These are phyloP conservation scores for Hippocampus zosterae DNA, from an alignment of 2,113 vertebrate genomes.

Conservation along the genomic window DNA sequence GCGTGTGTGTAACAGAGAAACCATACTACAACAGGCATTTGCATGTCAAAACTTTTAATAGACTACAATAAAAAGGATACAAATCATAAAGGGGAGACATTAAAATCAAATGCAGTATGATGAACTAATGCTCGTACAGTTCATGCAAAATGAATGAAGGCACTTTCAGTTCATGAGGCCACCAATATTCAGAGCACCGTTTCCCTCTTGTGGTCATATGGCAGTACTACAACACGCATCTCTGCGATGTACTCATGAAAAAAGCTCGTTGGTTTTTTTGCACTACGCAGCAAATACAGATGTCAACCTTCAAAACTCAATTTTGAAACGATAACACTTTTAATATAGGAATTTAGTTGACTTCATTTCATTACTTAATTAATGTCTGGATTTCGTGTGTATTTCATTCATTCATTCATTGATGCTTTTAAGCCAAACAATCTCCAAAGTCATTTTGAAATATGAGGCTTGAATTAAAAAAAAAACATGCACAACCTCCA, in stretches of 20 bases:
- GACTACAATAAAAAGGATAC: conserved; percentile 28
- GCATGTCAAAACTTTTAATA: conserved; percentile 29
- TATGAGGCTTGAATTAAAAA: neutral
- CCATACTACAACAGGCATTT: neutral
- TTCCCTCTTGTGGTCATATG: conserved; percentile 40
- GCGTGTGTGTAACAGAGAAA: neutral
- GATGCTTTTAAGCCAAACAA: neutral
- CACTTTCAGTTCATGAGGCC: neutral
- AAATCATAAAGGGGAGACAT: conserved; percentile 37
- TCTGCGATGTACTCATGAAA: neutral
- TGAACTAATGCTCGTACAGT: conserved; percentile 29
- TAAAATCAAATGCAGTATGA: conserved; percentile 20
- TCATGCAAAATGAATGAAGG: conserved; percentile 48
- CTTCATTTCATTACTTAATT: neutral
- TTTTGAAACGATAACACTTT: neutral
- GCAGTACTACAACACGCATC: neutral
- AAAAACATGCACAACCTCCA: neutral
- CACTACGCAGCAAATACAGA: neutral
- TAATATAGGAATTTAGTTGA: neutral
- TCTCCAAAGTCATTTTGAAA: neutral
- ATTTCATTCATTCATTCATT: neutral
- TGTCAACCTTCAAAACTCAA: neutral
- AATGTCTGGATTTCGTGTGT: no score
- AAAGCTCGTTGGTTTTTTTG: neutral
- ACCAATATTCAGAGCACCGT: neutral